These are phyloP conservation scores for Myrmecobius fasciatus DNA, from an alignment of 2,113 vertebrate species.

Conservation along the genomic window DNA sequence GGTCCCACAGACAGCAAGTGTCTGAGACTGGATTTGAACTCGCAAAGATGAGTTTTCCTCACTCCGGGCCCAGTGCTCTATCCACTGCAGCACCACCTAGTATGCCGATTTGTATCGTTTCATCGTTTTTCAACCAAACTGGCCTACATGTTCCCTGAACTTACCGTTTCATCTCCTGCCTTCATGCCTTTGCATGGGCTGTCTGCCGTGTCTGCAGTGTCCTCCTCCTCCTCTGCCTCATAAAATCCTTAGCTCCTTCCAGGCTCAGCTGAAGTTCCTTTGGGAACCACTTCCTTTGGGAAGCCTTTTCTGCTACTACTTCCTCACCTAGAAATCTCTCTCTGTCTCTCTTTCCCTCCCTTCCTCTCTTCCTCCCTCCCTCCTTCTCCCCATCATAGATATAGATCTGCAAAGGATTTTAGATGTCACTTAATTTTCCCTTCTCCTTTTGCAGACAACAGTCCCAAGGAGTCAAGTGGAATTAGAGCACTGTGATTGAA, in stretches of 20 bases:
- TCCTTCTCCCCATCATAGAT: not conserved
- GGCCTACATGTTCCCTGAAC: not conserved
- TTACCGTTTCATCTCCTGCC: not conserved
- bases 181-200: not conserved
- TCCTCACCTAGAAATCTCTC: not conserved
- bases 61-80: not conserved
- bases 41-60: not conserved
- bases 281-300: not conserved
- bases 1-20: not conserved
- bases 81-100: not conserved
- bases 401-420: not conserved
- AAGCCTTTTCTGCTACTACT: not conserved
- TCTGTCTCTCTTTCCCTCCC: not conserved
- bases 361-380: not conserved
- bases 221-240: not conserved
- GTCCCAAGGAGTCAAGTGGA: not conserved
- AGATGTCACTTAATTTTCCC: not conserved
- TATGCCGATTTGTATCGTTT: not conserved
- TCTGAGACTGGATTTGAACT: not conserved
- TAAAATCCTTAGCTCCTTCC: not conserved
- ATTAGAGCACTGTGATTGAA: not conserved
- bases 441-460: not conserved
- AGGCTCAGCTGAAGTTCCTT: not conserved
- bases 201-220: not conserved
- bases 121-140: not conserved